Percentiles rank a stretch among this genome's conserved stretches.
Evolutionary conservation across 1,140 invertebrate genomes (phyloP).

Genomic region (Globodera rostochiensis): DNA sequence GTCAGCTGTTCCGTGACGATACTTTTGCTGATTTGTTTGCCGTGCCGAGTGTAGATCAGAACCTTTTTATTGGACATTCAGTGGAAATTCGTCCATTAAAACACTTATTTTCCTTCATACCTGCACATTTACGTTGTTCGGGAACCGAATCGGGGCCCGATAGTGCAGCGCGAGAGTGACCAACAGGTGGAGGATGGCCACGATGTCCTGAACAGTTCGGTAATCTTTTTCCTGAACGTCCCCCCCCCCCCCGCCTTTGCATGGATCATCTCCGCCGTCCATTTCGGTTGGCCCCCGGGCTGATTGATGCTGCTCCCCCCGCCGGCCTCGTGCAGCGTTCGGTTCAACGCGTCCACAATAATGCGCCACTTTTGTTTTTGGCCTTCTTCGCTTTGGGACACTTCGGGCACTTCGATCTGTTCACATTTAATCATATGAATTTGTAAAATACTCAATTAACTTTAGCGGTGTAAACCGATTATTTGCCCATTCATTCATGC

Average conservation of each 20-base stretch:
- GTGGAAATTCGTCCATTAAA: neutral
- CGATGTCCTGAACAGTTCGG: constrained; percentile 84
- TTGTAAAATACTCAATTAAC: neutral
- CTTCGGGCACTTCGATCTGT: constrained; percentile 88
- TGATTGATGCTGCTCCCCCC: neutral
- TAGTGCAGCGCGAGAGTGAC: constrained; percentile 90
- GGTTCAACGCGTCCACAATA: constrained; percentile 83
- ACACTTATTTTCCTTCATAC: constrained; percentile 66
- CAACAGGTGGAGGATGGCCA: constrained; percentile 89
- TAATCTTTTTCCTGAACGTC: constrained; percentile 69
- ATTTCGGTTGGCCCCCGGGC: constrained; percentile 72
- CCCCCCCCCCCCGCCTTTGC: constrained; percentile 35
- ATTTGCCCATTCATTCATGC: no score
- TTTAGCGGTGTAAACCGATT: no score
- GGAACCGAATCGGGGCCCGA: constrained; percentile 87
- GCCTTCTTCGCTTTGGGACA: constrained; percentile 95
- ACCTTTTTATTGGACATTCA: neutral
- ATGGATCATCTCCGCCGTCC: constrained; percentile 83
- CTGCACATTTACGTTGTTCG: constrained; percentile 88
- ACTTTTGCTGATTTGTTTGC: constrained; percentile 54
- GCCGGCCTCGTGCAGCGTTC: constrained; percentile 68
- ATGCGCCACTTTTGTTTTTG: constrained; percentile 90
- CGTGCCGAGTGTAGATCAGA: constrained; percentile 38
- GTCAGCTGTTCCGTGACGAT: constrained; percentile 83
- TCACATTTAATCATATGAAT: constrained; percentile 62